Evolutionary conservation across 2,113 vertebrate genomes (phyloP).

Genomic region (Saimiri boliviensis): DNA sequence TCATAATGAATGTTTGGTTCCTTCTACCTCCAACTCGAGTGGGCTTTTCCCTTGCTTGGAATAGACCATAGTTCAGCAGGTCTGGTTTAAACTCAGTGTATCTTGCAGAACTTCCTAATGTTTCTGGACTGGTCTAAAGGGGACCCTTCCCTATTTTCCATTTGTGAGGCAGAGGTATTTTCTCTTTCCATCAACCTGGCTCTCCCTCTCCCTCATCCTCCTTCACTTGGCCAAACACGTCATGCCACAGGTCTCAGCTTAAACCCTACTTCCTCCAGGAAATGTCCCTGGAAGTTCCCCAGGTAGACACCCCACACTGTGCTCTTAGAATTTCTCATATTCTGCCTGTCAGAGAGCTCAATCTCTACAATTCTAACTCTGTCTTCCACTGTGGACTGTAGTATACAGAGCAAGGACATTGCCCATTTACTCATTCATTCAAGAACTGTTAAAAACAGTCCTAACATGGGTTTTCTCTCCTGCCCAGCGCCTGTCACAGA

Average conservation of each 20-base stretch:
- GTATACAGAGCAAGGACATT: not conserved
- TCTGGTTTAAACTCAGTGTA: not conserved
- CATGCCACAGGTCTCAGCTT: not conserved
- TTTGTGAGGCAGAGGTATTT: not conserved
- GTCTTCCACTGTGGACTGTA: not conserved
- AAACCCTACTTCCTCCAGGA: not conserved
- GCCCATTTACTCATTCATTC: not conserved
- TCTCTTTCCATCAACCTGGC: not conserved
- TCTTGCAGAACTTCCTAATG: not conserved
- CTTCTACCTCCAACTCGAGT: not conserved
- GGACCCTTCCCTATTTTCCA: not conserved
- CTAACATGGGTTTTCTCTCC: not conserved
- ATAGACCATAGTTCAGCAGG: not conserved
- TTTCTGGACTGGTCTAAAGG: not conserved
- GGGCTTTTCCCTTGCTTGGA: not conserved
- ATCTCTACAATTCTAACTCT: not conserved
- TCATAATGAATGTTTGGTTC: not conserved
- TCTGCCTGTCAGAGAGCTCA: not conserved
- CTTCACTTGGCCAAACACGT: not conserved
- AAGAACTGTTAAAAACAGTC: not conserved
- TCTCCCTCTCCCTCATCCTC: not conserved
- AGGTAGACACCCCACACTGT: not conserved
- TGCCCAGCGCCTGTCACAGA: not conserved
- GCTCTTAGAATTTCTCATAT: not conserved
- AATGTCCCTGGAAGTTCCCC: not conserved